These are phyloP conservation scores for Pegoplata infirma DNA, from an alignment of 2,888 invertebrate genomes.

Conservation along the genomic window DNA sequence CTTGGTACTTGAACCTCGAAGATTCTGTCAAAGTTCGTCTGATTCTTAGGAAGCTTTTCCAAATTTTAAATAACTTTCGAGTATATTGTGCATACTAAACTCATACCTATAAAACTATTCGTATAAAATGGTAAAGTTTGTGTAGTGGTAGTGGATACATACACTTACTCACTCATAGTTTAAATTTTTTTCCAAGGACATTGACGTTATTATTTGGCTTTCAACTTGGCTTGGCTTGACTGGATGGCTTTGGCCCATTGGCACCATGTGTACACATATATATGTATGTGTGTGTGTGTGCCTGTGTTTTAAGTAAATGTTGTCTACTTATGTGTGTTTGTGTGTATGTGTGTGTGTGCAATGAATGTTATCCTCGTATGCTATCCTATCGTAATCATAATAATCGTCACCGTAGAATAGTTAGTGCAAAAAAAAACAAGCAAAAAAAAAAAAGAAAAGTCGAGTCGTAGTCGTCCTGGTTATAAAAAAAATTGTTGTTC, in stretches of 20 bases:
- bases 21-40: too few relatives aligned
- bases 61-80: too few relatives aligned
- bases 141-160: conserved; percentile 21
- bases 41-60: too few relatives aligned
- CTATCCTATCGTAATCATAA: conserved; percentile 44
- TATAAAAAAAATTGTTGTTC: conserved; percentile 11
- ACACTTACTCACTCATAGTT: too few relatives aligned
- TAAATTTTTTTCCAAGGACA: conserved; percentile 25
- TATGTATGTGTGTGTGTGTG: neutral
- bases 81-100: too few relatives aligned
- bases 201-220: conserved; percentile 50
- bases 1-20: too few relatives aligned
- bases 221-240: conserved; percentile 40
- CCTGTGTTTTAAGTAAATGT: too few relatives aligned
- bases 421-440: conserved; percentile 8
- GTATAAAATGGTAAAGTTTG: neutral
- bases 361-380: conserved; percentile 31
- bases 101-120: neutral
- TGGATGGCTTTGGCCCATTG: conserved; percentile 43
- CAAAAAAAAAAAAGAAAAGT: neutral
- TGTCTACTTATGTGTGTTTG: too few relatives aligned
- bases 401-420: conserved; percentile 42
- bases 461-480: neutral
- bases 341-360: neutral
- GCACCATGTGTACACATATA: neutral